Base-by-base conservation (phyloP, 2,888 invertebrate genomes). In the Eurois occulta region DNA sequence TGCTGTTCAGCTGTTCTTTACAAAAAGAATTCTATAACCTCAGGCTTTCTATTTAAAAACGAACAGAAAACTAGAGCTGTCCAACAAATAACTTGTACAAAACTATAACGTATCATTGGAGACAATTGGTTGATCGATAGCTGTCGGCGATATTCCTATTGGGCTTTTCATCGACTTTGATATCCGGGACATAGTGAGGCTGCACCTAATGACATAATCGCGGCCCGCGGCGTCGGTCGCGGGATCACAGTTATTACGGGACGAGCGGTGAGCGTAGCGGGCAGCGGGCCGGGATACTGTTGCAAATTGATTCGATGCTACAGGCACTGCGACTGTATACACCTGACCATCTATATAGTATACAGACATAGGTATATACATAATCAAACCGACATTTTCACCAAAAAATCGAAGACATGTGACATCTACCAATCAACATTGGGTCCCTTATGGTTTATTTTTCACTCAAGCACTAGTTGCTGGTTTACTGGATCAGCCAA, bases 201-300 rank as follows among this genome's bases (percentile, higher is more conserved):
- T 90, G 91, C 85, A 89, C 88, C 85, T 95, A 95, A 96, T 96
- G 94, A 94, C 93, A 94, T 96, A 95, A 96, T 95, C 94, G 89
- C 80, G 86, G 92, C 96, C 94, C 86, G 92, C 91, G 95, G 96
- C 95, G 86, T 89, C 81, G 84, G 83, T 82, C 76, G 76, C 74
- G 52, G 88, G 93, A 95, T 94, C 89, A 93, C 94, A 90, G 95
- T 94, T 89, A 94, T 96, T 94, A 88, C 73, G 66, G 89, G 84
- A 73, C 74, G 76, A 83, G 81, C 84, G 84, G 86, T 82, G 80
- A 90, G 90, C 90, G 90, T 87, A 91, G 92, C 90, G 91, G 91
- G 85, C 85, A 91, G 92, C 91, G 91, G 91, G 91, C 83, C 84
- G 89, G 65, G 75, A 85, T 86, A 89, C 88, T 90, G 90, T 89